Percentiles rank a stretch among this genome's conserved stretches.
Conservation (phyloP, 2,113 vertebrate genomes). For the Brachyhypopomus occidentalis region DNA sequence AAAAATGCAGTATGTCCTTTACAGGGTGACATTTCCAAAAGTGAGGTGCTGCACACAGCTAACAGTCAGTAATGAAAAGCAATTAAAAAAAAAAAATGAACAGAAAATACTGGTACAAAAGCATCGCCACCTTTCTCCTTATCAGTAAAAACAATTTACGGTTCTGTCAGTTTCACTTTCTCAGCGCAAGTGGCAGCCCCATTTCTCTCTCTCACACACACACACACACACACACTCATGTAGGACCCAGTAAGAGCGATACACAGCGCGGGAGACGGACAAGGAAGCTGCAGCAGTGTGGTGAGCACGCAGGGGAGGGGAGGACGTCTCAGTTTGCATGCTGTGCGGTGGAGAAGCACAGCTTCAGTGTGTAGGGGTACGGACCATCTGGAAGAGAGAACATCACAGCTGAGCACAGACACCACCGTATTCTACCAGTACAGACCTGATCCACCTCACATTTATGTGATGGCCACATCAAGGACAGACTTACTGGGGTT, state of each 20-base stretch:
- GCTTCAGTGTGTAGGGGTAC: conserved; percentile 90
- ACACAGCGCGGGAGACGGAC: conserved; percentile 27
- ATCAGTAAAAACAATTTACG: conserved; percentile 56
- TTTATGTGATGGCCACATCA: background rate
- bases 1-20: conserved; percentile 49
- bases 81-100: conserved; percentile 41
- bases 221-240: conserved; percentile 14
- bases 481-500: conserved; percentile 84
- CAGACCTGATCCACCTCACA: background rate
- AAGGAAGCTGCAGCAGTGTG: conserved; percentile 25
- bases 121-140: conserved; percentile 29
- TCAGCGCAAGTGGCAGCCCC: conserved; percentile 25
- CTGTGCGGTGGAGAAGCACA: conserved; percentile 93
- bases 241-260: conserved; percentile 23
- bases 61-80: conserved; percentile 53
- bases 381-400: conserved; percentile 79
- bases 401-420: background rate
- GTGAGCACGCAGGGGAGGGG: background rate
- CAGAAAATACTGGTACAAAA: conserved; percentile 61
- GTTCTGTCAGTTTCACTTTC: conserved; percentile 39
- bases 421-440: no score
- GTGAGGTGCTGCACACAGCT: conserved; percentile 54
- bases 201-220: conserved; percentile 27
- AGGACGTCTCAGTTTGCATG: conserved; percentile 79
- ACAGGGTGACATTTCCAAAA: conserved; percentile 46